Evolutionary conservation across 92 coral and sea anemone genomes (phyloP).

Genomic region (Epizoanthus stellaris): DNA sequence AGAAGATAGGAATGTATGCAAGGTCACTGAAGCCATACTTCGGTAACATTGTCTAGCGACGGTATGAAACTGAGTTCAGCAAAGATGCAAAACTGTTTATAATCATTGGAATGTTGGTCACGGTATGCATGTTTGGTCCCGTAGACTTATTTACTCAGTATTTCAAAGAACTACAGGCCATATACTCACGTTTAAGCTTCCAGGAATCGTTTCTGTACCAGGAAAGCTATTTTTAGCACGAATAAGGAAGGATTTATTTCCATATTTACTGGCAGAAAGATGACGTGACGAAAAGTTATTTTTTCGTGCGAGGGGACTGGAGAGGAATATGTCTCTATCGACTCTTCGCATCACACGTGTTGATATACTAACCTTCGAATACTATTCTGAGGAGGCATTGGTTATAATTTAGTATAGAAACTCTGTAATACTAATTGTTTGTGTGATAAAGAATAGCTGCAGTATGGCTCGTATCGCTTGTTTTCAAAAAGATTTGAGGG

Average conservation of each 20-base stretch:
- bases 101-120: neutral
- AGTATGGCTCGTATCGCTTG: too few species aligned
- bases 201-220: neutral
- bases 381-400: too few species aligned
- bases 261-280: neutral
- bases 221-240: slow-evolving; percentile 12
- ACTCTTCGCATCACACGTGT: neutral
- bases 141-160: neutral
- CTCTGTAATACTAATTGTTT: too few species aligned
- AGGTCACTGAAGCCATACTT: slow-evolving; percentile 13
- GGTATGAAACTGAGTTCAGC: neutral
- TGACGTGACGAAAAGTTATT: slow-evolving; percentile 9
- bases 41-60: neutral
- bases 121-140: neutral
- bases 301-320: slow-evolving; percentile 27
- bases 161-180: neutral
- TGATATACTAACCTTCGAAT: too few species aligned
- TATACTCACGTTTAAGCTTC: neutral
- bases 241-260: neutral
- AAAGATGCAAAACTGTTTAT: neutral
- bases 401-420: too few species aligned
- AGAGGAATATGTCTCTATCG: neutral
- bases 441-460: too few species aligned
- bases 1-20: slow-evolving; percentile 16
- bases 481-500: too few species aligned